Evolutionary conservation across 2,888 invertebrate species (phyloP), one percentile per base, ranked within the genome.

Genomic region (Aphrophora alni): DNA sequence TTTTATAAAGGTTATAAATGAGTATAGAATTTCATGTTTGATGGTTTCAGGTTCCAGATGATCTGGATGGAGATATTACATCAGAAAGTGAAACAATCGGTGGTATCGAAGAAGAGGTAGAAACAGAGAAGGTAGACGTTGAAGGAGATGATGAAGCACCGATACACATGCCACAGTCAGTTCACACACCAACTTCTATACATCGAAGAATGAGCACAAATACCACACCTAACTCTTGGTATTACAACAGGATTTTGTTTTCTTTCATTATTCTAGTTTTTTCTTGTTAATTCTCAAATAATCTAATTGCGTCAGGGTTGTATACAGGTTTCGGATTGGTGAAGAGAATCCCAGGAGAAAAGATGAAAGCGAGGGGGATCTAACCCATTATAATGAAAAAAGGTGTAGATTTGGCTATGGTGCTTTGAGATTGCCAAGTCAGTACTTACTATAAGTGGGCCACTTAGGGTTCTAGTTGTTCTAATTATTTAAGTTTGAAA

Each of bases 111-210:
- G 80, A 82, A 33, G 85, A 84, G 21, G 84, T 81, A 51, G 84
- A 84, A 68, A 80, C 77, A 27, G 84, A 84, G 51, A 84, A 83
- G 76, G 83, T 83, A n/a, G 84, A 83, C 68, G 83, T 83, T 4
- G 84, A 84, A 72, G 84, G 81, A 26, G 82, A 84, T 21, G 84
- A 85, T 80, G 84, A 85, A 26, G n/a, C 82, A 12, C 27, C 44
- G 14, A 68, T 38, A 25, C 38, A 24, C 69, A 26, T 38, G 7
- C 38, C 17, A 10, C 69, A 68, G 0, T 24, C 0, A 24, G 59
- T 59, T 51, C 7, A 24, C 38, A 77, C 77, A 2, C 70, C 70
- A 17, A 73, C 70, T 76, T 59, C 59, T 21, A 12, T 24, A 68
- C 14, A 21, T 68, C 24, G 68, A 7, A 68, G 68, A 33, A 68